Conservation (phyloP, 2,888 invertebrate genomes). For the Pherbina coryleti region DNA sequence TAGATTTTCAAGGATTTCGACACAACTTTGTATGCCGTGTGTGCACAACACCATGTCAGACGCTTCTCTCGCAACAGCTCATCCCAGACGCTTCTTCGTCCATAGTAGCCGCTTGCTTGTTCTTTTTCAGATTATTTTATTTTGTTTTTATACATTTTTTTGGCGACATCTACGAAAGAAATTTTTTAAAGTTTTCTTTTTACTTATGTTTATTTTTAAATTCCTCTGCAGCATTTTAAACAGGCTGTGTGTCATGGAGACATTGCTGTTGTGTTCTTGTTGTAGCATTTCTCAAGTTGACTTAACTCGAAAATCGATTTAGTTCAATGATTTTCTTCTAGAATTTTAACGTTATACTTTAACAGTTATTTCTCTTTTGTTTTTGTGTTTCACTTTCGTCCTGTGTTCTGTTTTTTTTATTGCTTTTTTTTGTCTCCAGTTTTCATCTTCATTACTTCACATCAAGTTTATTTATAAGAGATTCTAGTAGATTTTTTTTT, state of each 20-base stretch:
- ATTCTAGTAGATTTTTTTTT: too few species aligned
- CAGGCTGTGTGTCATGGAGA: neutral
- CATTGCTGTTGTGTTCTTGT: neutral
- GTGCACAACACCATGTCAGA: too few species aligned
- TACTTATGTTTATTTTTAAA: neutral
- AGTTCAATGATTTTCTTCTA: neutral
- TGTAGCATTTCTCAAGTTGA: neutral
- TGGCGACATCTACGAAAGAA: neutral
- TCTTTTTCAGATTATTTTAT: neutral
- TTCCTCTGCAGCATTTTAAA: slow-evolving; percentile 15
- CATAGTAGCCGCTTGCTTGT: neutral
- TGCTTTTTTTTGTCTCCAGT: neutral
- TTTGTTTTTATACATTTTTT: neutral
- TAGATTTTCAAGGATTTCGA: slow-evolving; percentile 34
- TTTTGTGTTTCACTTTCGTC: neutral
- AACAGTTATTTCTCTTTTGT: neutral
- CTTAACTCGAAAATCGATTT: slow-evolving; percentile 2
- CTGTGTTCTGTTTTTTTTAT: neutral
- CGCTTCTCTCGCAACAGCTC: neutral
- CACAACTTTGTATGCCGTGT: slow-evolving; percentile 11
- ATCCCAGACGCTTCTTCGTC: neutral
- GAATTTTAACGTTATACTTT: neutral
- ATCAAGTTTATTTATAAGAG: neutral
- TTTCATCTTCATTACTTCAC: neutral
- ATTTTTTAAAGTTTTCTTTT: neutral